phyloP scores from a whole-genome alignment of 2,797 vertebrate species.

The Rhinogobio ventralis region DNA sequence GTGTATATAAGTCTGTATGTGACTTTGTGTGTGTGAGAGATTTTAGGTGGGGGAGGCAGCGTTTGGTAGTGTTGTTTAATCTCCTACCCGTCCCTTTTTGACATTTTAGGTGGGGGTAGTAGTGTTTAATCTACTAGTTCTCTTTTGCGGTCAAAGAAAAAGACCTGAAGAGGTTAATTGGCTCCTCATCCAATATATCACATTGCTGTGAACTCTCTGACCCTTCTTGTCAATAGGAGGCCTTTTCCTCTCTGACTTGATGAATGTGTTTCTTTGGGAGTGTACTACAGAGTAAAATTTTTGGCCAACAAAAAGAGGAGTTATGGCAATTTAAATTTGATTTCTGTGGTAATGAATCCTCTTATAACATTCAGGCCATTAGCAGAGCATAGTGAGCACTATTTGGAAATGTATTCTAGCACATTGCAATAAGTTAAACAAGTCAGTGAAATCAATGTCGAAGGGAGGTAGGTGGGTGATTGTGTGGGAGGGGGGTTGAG shows the following conservation, averaged over 20 bases:
- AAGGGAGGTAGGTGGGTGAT: constrained; percentile 5
- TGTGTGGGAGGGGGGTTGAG: constrained; percentile 27
- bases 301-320: not conserved
- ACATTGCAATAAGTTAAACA: constrained; percentile 55
- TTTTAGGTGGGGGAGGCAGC: constrained; percentile 53
- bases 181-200: constrained; percentile 89
- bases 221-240: constrained; percentile 86
- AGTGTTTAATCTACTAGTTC: constrained; percentile 85
- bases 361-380: not conserved
- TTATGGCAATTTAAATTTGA: not conserved
- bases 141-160: constrained; percentile 83
- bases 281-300: constrained; percentile 39
- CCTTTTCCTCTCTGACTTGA: constrained; percentile 69
- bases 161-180: constrained; percentile 89
- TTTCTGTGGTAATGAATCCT: not conserved
- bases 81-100: constrained; percentile 82
- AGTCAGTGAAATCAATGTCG: constrained; percentile 50
- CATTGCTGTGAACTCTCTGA: constrained; percentile 90
- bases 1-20: constrained; percentile 64
- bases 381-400: not conserved
- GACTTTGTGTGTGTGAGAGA: constrained; percentile 65
- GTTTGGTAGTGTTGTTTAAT: constrained; percentile 77
- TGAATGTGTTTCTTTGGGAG: constrained; percentile 54
- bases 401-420: constrained; percentile 28
- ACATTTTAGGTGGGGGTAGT: constrained; percentile 60